Evolutionary conservation across 1,140 invertebrate genomes (phyloP), one percentile per base, ranked within the genome.

Genomic region (Ctenoplectra terminalis): DNA sequence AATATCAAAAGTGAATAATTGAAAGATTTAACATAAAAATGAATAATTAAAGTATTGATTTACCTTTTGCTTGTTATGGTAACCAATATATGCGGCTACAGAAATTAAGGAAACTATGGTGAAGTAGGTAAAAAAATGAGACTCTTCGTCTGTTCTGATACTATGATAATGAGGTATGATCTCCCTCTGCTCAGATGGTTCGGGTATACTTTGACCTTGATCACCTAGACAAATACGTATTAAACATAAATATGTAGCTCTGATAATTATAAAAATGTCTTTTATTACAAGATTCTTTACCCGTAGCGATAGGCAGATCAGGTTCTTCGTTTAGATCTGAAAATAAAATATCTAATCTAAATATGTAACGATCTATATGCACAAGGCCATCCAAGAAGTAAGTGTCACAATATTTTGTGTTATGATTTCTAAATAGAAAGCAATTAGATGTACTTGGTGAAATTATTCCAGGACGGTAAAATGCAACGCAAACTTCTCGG

Each of bases 51-150:
- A 48, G 37, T 50, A 64, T 7, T 50, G 48, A 87, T 81, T 87
- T 90, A 96, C 96, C 94, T 96, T 96, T 90, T 96, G 95, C 88
- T 96, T 96, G 84, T 96, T 96, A 85, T 96, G 95, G 91, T 96
- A 96, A 83, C 94, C 93, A 48, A 96, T 90, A 90, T 96, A 96
- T 11, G 94, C 94, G 69, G 94, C 90, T 61, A 96, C 94, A 84
- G 94, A 95, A 8, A 95, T 82, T 17, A 96, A 89, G 72, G 95
- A 94, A 60, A 95, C 90, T 20, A 95, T 92, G 76, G 95, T 93
- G 85, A 96, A 95, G 88, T 96, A 96, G 20, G 94, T 94, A 90
- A 96, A 95, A 90, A 96, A 95, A 84, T 96, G 95, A 1, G 95
- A 95, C 74, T 95, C 94, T 46, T 94, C 92, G 15, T 93, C 90